Base-by-base conservation (phyloP, 2,113 vertebrate species). In the Cephalopterus ornatus region DNA sequence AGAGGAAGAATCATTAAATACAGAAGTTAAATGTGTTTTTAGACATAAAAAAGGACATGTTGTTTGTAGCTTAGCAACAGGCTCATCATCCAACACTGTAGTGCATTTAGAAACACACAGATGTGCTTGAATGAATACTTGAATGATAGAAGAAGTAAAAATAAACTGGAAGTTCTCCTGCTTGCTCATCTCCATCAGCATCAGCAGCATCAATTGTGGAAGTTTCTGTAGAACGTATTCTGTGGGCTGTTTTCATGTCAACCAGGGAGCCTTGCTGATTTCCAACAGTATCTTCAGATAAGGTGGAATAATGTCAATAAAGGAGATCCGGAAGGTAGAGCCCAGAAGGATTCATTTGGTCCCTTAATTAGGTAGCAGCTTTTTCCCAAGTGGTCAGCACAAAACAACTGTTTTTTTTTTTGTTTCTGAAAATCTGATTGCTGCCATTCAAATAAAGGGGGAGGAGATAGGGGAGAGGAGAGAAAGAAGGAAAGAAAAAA, bases 31-130 rank as follows among this genome's bases (percentile, higher is more conserved):
- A 88, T 85, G 11, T 96, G 96, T 94, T 96, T 95, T 96, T 96
- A 95, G 94, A 85, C 37, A 56, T 47, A 82, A 65, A 78, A 95
- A 91, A 78, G 49, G 32, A 56, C 53, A 41, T 49, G 62, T 89
- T 85, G 44, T 95, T 94, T 91, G 96, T 94, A 93, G 66, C 96
- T 59, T 97, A 95, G 96, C 95, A 96, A 97, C 96, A 80, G 78
- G 56, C 74, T 94, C 71, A 6, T 94, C 91, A 91, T 91, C 66
- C 66, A 85, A 66, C 78, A 77, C 12, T 41, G n/a, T 65, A 62
- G 66, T 85, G 74, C 66, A 72, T 91, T 94, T 92, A 89, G 70
- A 91, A 56, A 41, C 49, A 46, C 84, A 81, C 93, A 96, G 93
- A 96, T 94, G 87, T 93, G 71, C 78, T 75, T 94, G 78, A 79